phyloP scores from a whole-genome alignment of 2,113 vertebrate species.

The Theristicus caerulescens region DNA sequence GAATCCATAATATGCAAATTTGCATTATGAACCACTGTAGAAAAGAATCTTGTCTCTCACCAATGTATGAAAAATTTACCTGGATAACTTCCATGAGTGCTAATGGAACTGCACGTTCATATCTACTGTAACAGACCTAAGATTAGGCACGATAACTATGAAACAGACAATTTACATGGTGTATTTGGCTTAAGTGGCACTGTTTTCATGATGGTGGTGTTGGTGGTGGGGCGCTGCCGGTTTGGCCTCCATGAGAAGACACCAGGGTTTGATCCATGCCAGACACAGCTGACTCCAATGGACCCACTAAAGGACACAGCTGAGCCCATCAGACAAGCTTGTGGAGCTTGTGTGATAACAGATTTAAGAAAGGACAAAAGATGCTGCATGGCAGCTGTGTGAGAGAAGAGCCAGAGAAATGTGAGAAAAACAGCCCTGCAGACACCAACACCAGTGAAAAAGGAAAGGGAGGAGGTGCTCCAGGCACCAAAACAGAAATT shows the following conservation, averaged over 20 bases:
- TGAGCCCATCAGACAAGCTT: not conserved
- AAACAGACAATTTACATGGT: not conserved
- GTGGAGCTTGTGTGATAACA: not conserved
- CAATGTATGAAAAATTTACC: constrained; percentile 8
- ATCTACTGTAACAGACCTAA: not conserved
- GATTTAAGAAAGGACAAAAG: not conserved
- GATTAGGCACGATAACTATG: not conserved
- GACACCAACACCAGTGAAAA: too few relatives aligned
- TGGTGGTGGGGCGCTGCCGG: not conserved
- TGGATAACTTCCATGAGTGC: not conserved
- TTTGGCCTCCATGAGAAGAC: not conserved
- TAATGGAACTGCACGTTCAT: not conserved
- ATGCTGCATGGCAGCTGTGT: not conserved
- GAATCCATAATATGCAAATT: not conserved
- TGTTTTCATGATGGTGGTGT: not conserved
- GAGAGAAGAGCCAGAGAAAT: not conserved
- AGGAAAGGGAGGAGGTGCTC: not conserved
- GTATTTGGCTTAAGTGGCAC: not conserved
- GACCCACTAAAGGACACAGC: not conserved
- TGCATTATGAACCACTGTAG: not conserved
- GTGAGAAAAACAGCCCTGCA: not conserved
- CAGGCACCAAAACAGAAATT: not conserved
- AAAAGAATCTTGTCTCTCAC: constrained; percentile 7
- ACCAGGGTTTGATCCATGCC: not conserved
- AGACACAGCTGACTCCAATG: not conserved